These are phyloP conservation scores for Cepaea nemoralis DNA, from an alignment of 1,140 invertebrate genomes.

Conservation along the genomic window DNA sequence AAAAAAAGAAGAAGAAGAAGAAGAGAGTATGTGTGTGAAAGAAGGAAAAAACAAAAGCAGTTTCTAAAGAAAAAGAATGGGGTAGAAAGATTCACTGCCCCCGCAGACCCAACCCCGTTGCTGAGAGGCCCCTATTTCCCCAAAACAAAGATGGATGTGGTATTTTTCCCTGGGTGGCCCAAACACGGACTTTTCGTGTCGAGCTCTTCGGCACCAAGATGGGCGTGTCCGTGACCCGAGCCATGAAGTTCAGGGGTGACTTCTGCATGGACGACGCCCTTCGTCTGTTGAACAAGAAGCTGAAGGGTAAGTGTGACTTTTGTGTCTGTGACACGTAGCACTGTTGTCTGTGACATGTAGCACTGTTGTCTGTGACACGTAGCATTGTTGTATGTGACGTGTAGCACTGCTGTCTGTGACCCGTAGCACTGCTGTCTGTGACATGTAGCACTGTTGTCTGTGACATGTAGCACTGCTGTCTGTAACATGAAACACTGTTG, in stretches of 20 bases:
- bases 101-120: too few relatives aligned
- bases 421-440: too few relatives aligned
- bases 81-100: too few relatives aligned
- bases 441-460: neutral
- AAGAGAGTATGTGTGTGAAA: too few relatives aligned
- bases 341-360: neutral
- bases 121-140: too few relatives aligned
- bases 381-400: neutral
- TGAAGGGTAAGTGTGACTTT: conserved; percentile 56
- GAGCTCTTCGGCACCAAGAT: conserved; percentile 54
- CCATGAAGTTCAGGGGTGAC: conserved; percentile 63
- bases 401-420: too few relatives aligned
- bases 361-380: neutral
- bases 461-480: too few relatives aligned
- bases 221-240: conserved; percentile 68
- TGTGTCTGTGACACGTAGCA: neutral
- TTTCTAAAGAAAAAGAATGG: too few relatives aligned
- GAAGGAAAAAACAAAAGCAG: too few relatives aligned
- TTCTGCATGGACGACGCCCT: conserved; percentile 61
- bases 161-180: conserved; percentile 67
- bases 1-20: too few relatives aligned
- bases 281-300: conserved; percentile 63
- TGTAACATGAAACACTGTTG: too few relatives aligned
- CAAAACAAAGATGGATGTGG: conserved; percentile 69
- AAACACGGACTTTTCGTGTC: conserved; percentile 67